These are phyloP conservation scores for Porites lutea DNA, from an alignment of 64 coral and sea anemone species.

Conservation along the genomic window DNA sequence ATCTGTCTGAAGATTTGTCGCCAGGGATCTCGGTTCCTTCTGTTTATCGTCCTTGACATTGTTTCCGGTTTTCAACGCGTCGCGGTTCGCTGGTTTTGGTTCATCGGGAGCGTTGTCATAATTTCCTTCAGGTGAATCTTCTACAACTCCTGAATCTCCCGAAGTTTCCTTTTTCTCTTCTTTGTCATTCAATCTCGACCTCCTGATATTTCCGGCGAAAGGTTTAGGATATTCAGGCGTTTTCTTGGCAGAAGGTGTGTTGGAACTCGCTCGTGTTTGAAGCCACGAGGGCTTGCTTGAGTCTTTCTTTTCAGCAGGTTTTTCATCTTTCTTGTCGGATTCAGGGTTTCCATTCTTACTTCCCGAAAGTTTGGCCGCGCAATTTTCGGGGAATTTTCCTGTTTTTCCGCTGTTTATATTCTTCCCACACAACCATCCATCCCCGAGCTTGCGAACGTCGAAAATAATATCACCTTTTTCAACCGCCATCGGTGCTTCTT, in stretches of 20 bases:
- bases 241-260: constrained; percentile 1
- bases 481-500: constrained; percentile 84
- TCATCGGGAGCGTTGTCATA: constrained; percentile 25
- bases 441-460: constrained; percentile 86
- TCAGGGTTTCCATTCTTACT: constrained; percentile 27
- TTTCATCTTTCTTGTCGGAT: constrained; percentile 51
- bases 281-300: constrained; percentile 45
- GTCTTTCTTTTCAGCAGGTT: constrained; percentile 56
- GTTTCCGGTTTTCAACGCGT: constrained; percentile 58
- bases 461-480: constrained; percentile 97
- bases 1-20: constrained; percentile 33
- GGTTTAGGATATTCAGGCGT: constrained; percentile 59
- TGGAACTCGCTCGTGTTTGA: constrained; percentile 33
- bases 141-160: constrained; percentile 69
- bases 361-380: constrained; percentile 78
- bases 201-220: constrained; percentile 39
- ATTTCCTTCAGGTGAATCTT: constrained; percentile 32
- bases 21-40: constrained; percentile 31
- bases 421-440: constrained; percentile 91
- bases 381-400: constrained; percentile 86
- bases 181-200: constrained; percentile 14
- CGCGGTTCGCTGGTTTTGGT: constrained; percentile 34
- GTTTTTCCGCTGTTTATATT: constrained; percentile 91
- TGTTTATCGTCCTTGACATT: constrained; percentile 42
- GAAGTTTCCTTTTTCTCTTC: constrained; percentile 59